Percentiles rank a stretch among this genome's conserved stretches.
phyloP scores from a whole-genome alignment of 2,113 vertebrate species.

The Guaruba guarouba region DNA sequence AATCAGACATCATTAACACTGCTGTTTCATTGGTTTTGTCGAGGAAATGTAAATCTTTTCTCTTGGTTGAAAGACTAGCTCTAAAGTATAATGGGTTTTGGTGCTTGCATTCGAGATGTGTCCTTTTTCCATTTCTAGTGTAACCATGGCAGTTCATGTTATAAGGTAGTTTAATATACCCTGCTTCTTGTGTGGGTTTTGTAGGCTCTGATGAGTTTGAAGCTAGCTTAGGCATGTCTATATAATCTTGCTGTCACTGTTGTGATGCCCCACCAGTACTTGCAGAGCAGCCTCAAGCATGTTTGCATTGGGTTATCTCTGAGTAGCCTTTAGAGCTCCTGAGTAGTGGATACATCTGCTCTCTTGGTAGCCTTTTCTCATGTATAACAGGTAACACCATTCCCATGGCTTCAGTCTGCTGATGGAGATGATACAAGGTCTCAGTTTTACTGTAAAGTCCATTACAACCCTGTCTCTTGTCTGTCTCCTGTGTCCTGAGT shows the following conservation, averaged over 20 bases:
- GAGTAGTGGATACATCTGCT: neutral
- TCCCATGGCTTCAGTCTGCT: neutral
- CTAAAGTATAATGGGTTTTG: accelerated
- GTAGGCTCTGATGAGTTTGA: neutral
- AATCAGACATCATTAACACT: neutral
- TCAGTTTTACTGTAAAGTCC: neutral
- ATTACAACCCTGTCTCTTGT: neutral
- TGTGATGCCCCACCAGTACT: neutral
- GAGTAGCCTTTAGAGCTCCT: neutral
- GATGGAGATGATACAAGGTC: neutral
- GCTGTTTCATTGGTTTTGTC: neutral
- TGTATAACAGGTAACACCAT: neutral
- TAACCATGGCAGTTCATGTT: neutral
- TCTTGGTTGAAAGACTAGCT: neutral
- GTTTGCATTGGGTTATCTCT: neutral
- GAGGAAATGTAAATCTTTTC: neutral
- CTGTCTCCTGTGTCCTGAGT: neutral
- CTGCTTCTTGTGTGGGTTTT: neutral
- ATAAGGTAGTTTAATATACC: neutral
- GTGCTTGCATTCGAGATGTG: neutral
- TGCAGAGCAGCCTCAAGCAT: neutral
- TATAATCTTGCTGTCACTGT: neutral
- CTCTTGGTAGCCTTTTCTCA: neutral
- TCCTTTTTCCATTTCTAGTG: neutral
- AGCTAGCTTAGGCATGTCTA: neutral